A percentile compares a stretch with the other conserved stretches of the same genome.
Conservation (phyloP, 2,113 vertebrate species). For the Tragelaphus buxtoni region DNA sequence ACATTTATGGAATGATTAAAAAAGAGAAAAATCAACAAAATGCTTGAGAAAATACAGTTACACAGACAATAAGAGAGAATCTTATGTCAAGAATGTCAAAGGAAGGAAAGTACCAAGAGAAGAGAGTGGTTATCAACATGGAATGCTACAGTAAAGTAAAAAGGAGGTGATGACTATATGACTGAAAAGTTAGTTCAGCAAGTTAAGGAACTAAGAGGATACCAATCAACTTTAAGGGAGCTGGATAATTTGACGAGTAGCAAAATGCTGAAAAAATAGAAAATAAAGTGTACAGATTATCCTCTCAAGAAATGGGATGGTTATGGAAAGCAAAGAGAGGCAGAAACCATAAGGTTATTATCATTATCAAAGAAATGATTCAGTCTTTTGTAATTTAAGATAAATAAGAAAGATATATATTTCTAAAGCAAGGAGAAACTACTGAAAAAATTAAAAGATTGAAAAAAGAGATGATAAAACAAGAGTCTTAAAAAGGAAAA, state of each 20-base stretch:
- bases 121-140: neutral
- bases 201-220: neutral
- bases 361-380: neutral
- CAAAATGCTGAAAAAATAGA: neutral
- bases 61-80: neutral
- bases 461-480: neutral
- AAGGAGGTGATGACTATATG: neutral
- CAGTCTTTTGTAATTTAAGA: neutral
- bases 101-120: neutral
- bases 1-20: neutral
- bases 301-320: neutral
- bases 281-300: neutral
- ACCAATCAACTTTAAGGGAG: neutral
- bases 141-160: neutral
- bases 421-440: neutral
- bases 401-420: neutral
- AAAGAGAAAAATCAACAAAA: neutral
- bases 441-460: neutral
- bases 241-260: neutral
- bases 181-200: neutral
- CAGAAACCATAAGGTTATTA: neutral
- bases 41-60: neutral
- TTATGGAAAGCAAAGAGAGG: neutral
- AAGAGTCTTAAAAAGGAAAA: neutral
- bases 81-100: neutral